A percentile compares a stretch with the other conserved stretches of the same genome.
phyloP scores from a whole-genome alignment of 2,888 invertebrate species.

The Noctua pronuba region DNA sequence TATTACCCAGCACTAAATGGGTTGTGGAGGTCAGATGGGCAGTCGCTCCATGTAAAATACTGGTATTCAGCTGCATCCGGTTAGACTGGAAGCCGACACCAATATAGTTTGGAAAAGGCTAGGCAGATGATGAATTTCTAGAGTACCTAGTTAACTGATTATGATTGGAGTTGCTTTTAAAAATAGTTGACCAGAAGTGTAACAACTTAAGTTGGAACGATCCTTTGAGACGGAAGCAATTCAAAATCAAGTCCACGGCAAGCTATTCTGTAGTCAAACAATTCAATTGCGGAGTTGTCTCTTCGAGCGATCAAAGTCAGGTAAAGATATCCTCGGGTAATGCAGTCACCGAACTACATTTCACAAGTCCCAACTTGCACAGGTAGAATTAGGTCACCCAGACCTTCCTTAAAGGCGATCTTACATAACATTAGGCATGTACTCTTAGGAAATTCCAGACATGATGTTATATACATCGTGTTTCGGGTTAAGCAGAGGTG shows the following conservation, averaged over 20 bases:
- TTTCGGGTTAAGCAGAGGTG: background rate
- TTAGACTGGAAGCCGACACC: too few species aligned
- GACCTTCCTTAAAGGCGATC: background rate
- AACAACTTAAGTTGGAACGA: too few species aligned
- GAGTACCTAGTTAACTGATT: too few species aligned
- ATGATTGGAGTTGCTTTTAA: too few species aligned
- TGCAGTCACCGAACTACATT: background rate
- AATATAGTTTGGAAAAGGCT: too few species aligned
- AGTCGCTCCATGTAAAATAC: too few species aligned
- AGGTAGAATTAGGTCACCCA: background rate
- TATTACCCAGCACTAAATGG: too few species aligned
- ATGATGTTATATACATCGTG: background rate
- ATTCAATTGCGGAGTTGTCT: constrained; percentile 21
- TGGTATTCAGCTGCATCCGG: too few species aligned
- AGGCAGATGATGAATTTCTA: too few species aligned
- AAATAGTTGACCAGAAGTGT: background rate
- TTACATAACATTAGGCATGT: background rate
- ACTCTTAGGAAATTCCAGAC: background rate
- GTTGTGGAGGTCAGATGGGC: too few species aligned
- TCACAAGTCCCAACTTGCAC: background rate
- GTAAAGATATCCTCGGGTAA: constrained; percentile 5
- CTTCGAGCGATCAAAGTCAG: constrained; percentile 1
- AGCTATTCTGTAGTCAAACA: background rate
- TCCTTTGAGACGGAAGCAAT: background rate
- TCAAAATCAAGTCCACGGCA: background rate